Evolutionary conservation across 2,888 invertebrate species (phyloP), one percentile per base, ranked within the genome.

Genomic region (Zeuzera pyrina): DNA sequence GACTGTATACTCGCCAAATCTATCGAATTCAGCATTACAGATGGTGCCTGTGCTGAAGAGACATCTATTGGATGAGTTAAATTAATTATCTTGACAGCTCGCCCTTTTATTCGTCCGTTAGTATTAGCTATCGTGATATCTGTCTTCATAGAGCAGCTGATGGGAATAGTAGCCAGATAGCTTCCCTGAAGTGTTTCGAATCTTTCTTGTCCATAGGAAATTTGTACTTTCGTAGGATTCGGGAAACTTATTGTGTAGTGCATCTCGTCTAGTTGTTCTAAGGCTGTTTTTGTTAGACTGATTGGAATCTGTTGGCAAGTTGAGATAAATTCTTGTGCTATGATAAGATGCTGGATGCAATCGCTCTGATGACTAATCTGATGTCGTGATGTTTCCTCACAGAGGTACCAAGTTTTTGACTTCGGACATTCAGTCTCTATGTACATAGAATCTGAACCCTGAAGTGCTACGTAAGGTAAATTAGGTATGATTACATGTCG

Each of bases 221-320:
- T 23, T 11, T 37, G 35, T 5, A 42, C 26, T 30, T 43, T 44
- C 5, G 44, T 43, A 3, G 36, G 33, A n/a, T 7, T 16, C 1
- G 47, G 45, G 27, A 43, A 47, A 13, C 24, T 36, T 10, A 43
- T 25, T 8, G 33, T 30, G 27, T 43, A 48, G 31, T 36, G 42
- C 29, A 38, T 36, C 5, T 45, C 47, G 15, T 49, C 47, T 0
- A 49, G 37, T 38, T 39, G 15, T 30, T 47, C 45, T 5, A 42
- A 13, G 1, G 41, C 44, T 31, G 30, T 33, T n/a, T 16, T 36
- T 8, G 14, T 15, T 5, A 45, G 10, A 0, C 16, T 14, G 5
- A 45, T 41, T 39, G 39, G 43, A 39, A 39, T 46, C 38, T 34
- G 36, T 24, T 33, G 39, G 36, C 39, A 45, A 6, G 30, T 28